Evolutionary conservation across 2,113 vertebrate genomes (phyloP).

Genomic region (Elachura formosa): DNA sequence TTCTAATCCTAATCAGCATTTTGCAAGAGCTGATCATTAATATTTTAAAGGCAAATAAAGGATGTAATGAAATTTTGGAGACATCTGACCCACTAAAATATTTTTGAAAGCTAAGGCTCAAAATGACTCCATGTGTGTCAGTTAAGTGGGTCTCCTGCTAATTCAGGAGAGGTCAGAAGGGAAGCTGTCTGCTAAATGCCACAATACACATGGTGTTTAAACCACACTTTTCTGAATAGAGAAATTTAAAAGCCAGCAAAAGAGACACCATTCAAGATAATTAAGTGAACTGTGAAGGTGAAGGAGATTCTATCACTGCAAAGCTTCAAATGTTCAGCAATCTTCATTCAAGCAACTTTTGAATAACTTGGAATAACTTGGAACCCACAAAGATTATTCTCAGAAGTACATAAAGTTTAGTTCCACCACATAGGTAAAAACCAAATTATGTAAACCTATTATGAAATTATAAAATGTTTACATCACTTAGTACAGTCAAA

Average conservation of each 20-base stretch:
- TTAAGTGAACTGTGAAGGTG: neutral
- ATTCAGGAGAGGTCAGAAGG: neutral
- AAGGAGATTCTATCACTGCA: neutral
- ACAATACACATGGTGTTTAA: neutral
- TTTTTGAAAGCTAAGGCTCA: conserved; percentile 47
- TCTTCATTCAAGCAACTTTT: neutral
- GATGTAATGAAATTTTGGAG: conserved; percentile 45
- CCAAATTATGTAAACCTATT: neutral
- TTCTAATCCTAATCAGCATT: conserved; percentile 51
- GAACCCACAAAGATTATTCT: neutral
- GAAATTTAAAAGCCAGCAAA: conserved; percentile 12
- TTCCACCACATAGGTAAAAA: neutral
- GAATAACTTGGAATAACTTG: neutral
- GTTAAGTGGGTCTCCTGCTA: conserved; percentile 38
- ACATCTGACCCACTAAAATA: conserved; percentile 50
- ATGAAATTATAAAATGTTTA: neutral
- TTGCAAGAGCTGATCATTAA: conserved; percentile 24
- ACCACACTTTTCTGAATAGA: neutral
- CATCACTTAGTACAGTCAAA: neutral
- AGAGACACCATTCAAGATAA: neutral
- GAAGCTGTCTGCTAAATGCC: neutral
- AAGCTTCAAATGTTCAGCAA: neutral
- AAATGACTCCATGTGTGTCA: neutral
- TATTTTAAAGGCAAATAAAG: conserved; percentile 63
- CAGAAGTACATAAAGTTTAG: conserved; percentile 10